A percentile compares a stretch with the other conserved stretches of the same genome.
Conservation (phyloP, 1,140 invertebrate genomes). For the Orchestia grillus region DNA sequence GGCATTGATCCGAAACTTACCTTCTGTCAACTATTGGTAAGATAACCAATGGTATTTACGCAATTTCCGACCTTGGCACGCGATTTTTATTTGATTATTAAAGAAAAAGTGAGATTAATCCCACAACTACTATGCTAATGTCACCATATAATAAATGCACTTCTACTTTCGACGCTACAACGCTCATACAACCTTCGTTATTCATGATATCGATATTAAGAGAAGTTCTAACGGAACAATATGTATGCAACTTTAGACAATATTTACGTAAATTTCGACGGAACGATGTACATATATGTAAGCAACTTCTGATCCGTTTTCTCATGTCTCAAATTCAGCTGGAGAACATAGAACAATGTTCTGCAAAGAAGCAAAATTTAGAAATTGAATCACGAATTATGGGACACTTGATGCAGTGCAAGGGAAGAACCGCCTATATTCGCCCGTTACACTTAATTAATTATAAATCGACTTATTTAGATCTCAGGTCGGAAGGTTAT, state of each 20-base stretch:
- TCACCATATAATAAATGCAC: neutral
- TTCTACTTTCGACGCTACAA: neutral
- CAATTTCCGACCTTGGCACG: too few species aligned
- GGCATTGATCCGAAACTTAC: too few species aligned
- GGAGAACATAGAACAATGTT: neutral
- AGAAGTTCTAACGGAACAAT: neutral
- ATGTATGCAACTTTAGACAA: neutral
- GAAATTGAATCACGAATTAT: neutral
- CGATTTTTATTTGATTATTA: too few species aligned
- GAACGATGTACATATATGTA: neutral
- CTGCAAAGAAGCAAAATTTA: neutral
- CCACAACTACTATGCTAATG: too few species aligned
- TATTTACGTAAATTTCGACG: too few species aligned
- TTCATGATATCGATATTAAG: too few species aligned
- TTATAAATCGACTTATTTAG: neutral
- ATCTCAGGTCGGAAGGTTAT: neutral
- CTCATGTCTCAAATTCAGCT: neutral
- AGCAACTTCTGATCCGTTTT: neutral
- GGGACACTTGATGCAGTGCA: neutral
- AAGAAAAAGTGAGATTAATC: too few species aligned
- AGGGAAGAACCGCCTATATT: neutral
- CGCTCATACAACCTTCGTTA: neutral
- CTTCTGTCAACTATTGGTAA: too few species aligned
- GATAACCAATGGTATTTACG: too few species aligned
- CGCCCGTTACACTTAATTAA: neutral